Evolutionary conservation across 2,113 vertebrate species (phyloP).

Genomic region (Xerus inauris): DNA sequence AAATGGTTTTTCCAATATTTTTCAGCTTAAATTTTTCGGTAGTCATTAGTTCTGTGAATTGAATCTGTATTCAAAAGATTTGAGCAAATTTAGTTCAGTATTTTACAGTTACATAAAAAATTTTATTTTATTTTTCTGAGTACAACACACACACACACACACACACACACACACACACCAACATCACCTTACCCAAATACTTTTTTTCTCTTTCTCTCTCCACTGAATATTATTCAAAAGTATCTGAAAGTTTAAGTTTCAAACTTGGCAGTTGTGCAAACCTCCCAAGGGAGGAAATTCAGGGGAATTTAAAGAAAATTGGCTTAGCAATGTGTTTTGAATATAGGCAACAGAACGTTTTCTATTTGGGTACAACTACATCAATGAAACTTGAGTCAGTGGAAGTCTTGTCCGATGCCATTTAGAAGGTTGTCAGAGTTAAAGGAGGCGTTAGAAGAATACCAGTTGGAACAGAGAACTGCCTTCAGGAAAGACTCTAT

Average conservation of each 20-base stretch:
- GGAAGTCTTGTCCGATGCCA: slow-evolving; percentile 71
- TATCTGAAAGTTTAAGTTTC: slow-evolving; percentile 71
- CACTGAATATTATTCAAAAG: slow-evolving; percentile 70
- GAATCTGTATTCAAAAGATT: slow-evolving; percentile 41
- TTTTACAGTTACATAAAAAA: slow-evolving; percentile 53
- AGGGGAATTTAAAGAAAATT: slow-evolving; percentile 75
- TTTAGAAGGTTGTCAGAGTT: slow-evolving; percentile 70
- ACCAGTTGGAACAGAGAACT: slow-evolving; percentile 69
- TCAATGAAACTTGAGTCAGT: slow-evolving; percentile 72
- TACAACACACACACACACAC: background rate
- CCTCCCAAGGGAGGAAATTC: slow-evolving; percentile 70
- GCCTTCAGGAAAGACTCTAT: slow-evolving; percentile 72
- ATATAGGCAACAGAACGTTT: slow-evolving; percentile 77
- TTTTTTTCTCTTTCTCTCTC: background rate
- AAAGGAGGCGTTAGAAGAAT: slow-evolving; percentile 69
- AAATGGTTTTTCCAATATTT: slow-evolving; percentile 59
- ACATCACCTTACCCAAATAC: slow-evolving; percentile 47
- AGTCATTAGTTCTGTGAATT: slow-evolving; percentile 38
- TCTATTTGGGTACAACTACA: slow-evolving; percentile 71
- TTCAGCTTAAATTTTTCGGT: slow-evolving; percentile 64
- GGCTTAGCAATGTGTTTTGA: slow-evolving; percentile 80
- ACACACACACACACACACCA: background rate
- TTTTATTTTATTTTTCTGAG: background rate
- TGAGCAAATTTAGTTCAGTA: slow-evolving; percentile 54
- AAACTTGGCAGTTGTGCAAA: slow-evolving; percentile 74